phyloP scores from a whole-genome alignment of 64 coral and sea anemone species.

The Stichodactyla helianthus region DNA sequence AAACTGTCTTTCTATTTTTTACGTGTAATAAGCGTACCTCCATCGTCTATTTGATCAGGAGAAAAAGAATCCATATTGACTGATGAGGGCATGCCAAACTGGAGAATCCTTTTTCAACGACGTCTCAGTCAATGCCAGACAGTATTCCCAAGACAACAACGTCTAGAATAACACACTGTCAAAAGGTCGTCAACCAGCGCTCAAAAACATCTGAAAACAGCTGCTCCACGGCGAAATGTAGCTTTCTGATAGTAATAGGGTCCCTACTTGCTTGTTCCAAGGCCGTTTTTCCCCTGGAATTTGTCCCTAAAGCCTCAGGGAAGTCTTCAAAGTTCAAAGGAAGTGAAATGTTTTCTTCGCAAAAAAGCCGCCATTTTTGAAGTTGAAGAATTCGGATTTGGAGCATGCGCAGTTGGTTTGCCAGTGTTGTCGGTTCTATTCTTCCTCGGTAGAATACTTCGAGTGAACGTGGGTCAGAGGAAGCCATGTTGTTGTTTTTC shows the following conservation, averaged over 20 bases:
- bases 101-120: neutral
- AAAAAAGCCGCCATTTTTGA: constrained; percentile 37
- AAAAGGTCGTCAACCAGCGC: neutral
- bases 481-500: neutral
- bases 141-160: neutral
- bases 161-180: no score
- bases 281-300: neutral
- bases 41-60: constrained; percentile 2
- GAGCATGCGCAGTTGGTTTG: constrained; percentile 37
- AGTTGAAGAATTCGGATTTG: neutral
- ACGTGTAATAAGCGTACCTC: neutral
- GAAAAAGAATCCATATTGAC: neutral
- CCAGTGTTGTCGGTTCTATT: neutral
- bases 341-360: neutral
- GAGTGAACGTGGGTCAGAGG: neutral
- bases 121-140: neutral
- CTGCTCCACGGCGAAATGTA: neutral
- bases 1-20: no score
- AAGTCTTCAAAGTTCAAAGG: neutral
- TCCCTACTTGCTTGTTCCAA: neutral
- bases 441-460: neutral
- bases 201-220: neutral
- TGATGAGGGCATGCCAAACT: constrained; percentile 19
- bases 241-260: neutral
- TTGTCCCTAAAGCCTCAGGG: neutral